Conservation (phyloP, 2,888 invertebrate genomes). For the Latrodectus hesperus region DNA sequence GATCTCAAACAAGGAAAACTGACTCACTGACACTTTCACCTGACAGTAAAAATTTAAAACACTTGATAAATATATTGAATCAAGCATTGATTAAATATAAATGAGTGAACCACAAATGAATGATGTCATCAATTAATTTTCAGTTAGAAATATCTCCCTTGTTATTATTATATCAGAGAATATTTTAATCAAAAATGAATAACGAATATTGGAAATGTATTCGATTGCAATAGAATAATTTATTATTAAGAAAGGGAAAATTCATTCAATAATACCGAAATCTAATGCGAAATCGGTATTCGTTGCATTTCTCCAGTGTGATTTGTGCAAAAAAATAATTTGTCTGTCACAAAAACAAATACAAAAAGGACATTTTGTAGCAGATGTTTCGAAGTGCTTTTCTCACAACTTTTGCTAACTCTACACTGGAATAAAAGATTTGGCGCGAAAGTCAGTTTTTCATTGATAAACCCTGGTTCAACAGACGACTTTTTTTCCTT, state of each 20-base stretch:
- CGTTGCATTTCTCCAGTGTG: constrained; percentile 8
- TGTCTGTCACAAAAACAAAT: constrained; percentile 21
- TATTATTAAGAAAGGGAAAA: neutral
- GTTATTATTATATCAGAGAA: too few relatives aligned
- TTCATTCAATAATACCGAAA: neutral
- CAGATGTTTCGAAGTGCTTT: constrained; percentile 51
- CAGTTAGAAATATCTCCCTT: too few relatives aligned
- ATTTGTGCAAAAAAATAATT: constrained; percentile 22
- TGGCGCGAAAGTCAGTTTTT: constrained; percentile 20
- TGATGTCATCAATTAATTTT: too few relatives aligned
- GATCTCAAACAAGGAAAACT: too few relatives aligned
- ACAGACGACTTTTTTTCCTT: constrained; percentile 20
- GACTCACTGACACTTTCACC: too few relatives aligned
- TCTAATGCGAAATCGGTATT: constrained; percentile 16
- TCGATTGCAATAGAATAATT: too few relatives aligned
- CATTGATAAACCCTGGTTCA: constrained; percentile 3
- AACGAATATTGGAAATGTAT: too few relatives aligned
- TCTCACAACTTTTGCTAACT: constrained; percentile 37
- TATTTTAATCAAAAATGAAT: too few relatives aligned
- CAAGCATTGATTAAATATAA: too few relatives aligned
- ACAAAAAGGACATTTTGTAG: constrained; percentile 36
- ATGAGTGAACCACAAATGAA: too few relatives aligned
- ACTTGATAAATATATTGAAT: too few relatives aligned
- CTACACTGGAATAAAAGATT: constrained; percentile 16
- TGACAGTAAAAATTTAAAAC: too few relatives aligned